Base-by-base conservation (phyloP, 23 tunicate species). In the Ciona savignyi region DNA sequence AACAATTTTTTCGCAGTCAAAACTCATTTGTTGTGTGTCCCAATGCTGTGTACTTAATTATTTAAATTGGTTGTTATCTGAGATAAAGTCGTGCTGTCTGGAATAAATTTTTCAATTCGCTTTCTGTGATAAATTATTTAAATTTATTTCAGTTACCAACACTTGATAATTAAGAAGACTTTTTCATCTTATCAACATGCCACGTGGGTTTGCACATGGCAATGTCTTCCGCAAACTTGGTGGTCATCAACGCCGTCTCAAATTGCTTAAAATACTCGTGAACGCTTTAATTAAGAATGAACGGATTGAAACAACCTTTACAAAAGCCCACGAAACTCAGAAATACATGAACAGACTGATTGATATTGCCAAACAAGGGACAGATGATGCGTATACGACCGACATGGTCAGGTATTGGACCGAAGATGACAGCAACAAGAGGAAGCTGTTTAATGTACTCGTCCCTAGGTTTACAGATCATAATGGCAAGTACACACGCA, bases 141-240 rank as follows among this genome's bases (percentile, higher is more conserved):
- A n/a, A n/a, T n/a, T n/a, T n/a, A n/a, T n/a, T n/a, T n/a, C n/a
- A n/a, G n/a, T n/a, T n/a, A n/a, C n/a, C n/a, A n/a, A n/a, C n/a
- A n/a, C n/a, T n/a, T n/a, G n/a, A n/a, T n/a, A n/a, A n/a, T n/a
- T n/a, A n/a, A n/a, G n/a, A n/a, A n/a, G n/a, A n/a, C n/a, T n/a
- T n/a, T n/a, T n/a, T n/a, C n/a, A n/a, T n/a, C n/a, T n/a, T n/a
- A n/a, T n/a, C 48, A 80, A 66, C 34, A 91, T 91, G 97, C 86
- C 86, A 26, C 83, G 97, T 60, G 97, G 97, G n/a, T 67, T 75
- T 31, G 49, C 97, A n/a, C 97, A 91, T 76, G 97, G 97, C 9
- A 70, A 34, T 33, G 68, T 77, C 0, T 84, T 85, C 56, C 76
- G 89, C 34, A 76, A 68, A 35, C 28, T 84, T 33, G 86, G 88